Percentiles rank a stretch among this genome's conserved stretches.
Conservation (phyloP, 2,113 vertebrate species). For the Solea senegalensis region DNA sequence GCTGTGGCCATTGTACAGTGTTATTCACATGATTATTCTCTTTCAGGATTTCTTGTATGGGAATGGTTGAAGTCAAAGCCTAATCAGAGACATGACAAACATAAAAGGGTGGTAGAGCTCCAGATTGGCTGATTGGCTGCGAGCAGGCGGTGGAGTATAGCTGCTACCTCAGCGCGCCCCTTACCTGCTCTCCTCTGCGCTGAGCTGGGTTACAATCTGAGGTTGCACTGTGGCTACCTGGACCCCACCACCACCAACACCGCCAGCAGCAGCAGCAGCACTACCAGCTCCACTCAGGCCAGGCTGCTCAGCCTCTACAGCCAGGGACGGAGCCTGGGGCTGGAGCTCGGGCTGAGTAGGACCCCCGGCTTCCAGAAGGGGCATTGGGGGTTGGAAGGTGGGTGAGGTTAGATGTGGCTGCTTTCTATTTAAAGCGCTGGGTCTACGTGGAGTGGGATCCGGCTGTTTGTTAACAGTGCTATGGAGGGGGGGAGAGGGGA, state of each 20-base stretch:
- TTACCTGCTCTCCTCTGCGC: conserved; percentile 92
- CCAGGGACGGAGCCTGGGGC: conserved; percentile 64
- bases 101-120: conserved; percentile 40
- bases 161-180: conserved; percentile 69
- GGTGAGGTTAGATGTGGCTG: conserved; percentile 87
- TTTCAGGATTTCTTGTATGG: conserved; percentile 3
- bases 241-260: conserved; percentile 63
- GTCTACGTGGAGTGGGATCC: conserved; percentile 88
- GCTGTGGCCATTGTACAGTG: conserved; percentile 12
- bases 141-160: conserved; percentile 73
- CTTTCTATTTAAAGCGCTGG: conserved; percentile 91
- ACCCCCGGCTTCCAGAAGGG: conserved; percentile 83
- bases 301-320: conserved; percentile 79
- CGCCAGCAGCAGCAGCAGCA: conserved; percentile 60
- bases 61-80: conserved; percentile 8
- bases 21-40: conserved; percentile 19
- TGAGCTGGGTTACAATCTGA: conserved; percentile 77
- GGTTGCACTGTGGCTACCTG: conserved; percentile 80
- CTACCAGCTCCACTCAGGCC: conserved; percentile 72
- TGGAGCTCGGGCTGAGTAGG: conserved; percentile 66
- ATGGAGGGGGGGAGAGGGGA: conserved; percentile 79
- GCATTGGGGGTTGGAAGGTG: conserved; percentile 90
- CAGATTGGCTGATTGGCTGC: conserved; percentile 73
- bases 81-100: conserved; percentile 55
- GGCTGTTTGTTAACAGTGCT: conserved; percentile 93